Conservation (phyloP, 2,797 vertebrate genomes). For the Huso huso region DNA sequence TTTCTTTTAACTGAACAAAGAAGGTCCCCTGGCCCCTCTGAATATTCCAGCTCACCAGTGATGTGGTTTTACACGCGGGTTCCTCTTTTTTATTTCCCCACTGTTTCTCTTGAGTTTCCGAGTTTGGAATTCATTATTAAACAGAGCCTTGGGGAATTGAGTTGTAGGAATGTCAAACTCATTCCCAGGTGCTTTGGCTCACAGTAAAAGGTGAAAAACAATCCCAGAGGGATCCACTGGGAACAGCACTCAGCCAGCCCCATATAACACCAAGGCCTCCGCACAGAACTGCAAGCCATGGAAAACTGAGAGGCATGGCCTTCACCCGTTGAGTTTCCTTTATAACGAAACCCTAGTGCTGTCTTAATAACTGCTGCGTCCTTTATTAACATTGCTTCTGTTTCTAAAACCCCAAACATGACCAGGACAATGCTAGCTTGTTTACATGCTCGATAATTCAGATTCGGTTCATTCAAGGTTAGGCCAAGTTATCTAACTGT, state of each 20-base stretch:
- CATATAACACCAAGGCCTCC: constrained; percentile 15
- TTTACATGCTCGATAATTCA: neutral
- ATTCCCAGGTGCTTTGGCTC: constrained; percentile 39
- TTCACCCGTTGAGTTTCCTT: constrained; percentile 5
- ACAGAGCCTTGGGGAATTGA: constrained; percentile 33
- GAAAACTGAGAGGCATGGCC: constrained; percentile 7
- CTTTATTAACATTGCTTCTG: neutral
- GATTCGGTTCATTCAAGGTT: neutral
- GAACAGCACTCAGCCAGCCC: constrained; percentile 5
- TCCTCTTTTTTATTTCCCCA: neutral
- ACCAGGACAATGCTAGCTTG: neutral
- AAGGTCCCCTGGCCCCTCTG: no score
- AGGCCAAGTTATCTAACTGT: neutral
- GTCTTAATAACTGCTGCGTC: constrained; percentile 8
- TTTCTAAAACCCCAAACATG: no score
- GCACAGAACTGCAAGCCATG: neutral
- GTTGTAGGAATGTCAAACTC: constrained; percentile 33
- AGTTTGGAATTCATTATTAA: constrained; percentile 48
- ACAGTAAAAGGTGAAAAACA: constrained; percentile 16
- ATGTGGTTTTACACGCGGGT: constrained; percentile 2
- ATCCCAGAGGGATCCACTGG: neutral
- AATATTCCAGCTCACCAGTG: constrained; percentile 1
- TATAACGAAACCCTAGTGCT: constrained; percentile 8
- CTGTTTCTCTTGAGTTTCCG: constrained; percentile 43
- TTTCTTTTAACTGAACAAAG: no score